These are phyloP conservation scores for Oplegnathus fasciatus DNA, from an alignment of 2,113 vertebrate species.

Conservation along the genomic window DNA sequence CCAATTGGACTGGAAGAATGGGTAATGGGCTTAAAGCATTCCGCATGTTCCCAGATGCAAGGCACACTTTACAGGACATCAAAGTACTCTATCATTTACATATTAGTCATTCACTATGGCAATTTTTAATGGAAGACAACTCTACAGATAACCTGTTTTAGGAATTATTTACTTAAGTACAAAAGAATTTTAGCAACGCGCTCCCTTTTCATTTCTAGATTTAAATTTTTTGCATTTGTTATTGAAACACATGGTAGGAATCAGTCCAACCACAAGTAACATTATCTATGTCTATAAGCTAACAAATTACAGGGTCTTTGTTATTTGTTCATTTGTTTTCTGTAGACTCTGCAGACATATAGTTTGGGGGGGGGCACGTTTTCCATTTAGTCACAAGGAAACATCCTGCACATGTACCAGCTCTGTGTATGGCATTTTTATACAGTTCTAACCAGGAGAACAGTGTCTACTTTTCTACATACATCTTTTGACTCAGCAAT, in stretches of 20 bases:
- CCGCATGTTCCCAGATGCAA: slow-evolving; percentile 72
- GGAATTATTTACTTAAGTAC: slow-evolving; percentile 18
- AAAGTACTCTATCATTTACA: slow-evolving; percentile 73
- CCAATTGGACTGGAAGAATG: slow-evolving; percentile 72
- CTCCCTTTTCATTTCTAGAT: slow-evolving; percentile 31
- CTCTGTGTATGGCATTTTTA: not conserved
- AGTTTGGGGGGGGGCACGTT: not conserved
- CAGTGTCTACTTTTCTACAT: too few species aligned
- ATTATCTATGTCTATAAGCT: slow-evolving; percentile 21
- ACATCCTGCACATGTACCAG: not conserved
- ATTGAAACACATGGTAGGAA: slow-evolving; percentile 15
- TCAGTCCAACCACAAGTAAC: not conserved
- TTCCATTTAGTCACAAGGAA: slow-evolving; percentile 6
- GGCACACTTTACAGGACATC: slow-evolving; percentile 67
- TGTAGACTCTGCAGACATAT: not conserved
- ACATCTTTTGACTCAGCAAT: not conserved
- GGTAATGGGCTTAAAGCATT: slow-evolving; percentile 78
- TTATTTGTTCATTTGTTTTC: slow-evolving; percentile 16
- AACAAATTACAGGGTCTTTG: slow-evolving; percentile 21
- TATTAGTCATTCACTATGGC: slow-evolving; percentile 65
- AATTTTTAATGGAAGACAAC: slow-evolving; percentile 29
- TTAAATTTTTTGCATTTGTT: not conserved
- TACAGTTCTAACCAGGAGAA: not conserved
- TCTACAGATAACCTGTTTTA: slow-evolving; percentile 15
- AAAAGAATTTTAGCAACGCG: not conserved